Base-by-base conservation (phyloP, 2,113 vertebrate genomes). In the Zosterops pallidus region DNA sequence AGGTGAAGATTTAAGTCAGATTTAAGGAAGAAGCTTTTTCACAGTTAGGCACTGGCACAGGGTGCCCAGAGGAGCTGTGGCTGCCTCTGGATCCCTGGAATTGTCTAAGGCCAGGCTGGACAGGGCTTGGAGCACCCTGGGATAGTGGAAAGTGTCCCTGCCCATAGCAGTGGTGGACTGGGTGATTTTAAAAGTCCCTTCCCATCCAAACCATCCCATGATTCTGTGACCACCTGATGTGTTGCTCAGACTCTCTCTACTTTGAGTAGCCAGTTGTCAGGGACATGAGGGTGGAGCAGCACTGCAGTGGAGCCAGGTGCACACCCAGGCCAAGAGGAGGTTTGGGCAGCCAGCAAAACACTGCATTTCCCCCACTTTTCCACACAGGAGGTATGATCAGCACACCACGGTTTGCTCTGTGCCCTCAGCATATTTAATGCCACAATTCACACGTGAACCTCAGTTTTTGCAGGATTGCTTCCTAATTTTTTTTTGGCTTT, bases 121-220 rank as follows among this genome's bases (percentile, higher is more conserved):
- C 0, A 0, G 35, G n/a, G 13, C 3, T 62, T 9, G 41, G 47
- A 69, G 24, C 12, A 19, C 0, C 6, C 47, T 37, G 41, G 35
- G 42, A 22, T 2, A 3, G 41, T 55, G 47, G 29, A 23, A 83
- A 8, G 1, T 82, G 37, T 4, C 13, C 37, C 44, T 44, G 42
- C 24, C 47, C 60, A 26, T 19, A 13, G 31, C 25, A 52, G 24
- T 3, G 10, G 3, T 15, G 46, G 14, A 28, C 5, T 68, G 18
- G 18, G 6, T 41, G 41, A 41, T 16, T 21, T 13, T 7, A 28
- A 42, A 69, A 2, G 3, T 16, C 14, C 35, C 18, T 69, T 83
- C 56, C 22, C 16, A 39, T 7, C 33, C 46, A 46, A 74, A n/a
- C 7, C 33, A 46, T 29, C 9, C 60, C 17, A 13, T 4, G 8